phyloP scores from a whole-genome alignment of 37 sponge, comb jelly and placozoan species.

The Bolinopsis microptera region DNA sequence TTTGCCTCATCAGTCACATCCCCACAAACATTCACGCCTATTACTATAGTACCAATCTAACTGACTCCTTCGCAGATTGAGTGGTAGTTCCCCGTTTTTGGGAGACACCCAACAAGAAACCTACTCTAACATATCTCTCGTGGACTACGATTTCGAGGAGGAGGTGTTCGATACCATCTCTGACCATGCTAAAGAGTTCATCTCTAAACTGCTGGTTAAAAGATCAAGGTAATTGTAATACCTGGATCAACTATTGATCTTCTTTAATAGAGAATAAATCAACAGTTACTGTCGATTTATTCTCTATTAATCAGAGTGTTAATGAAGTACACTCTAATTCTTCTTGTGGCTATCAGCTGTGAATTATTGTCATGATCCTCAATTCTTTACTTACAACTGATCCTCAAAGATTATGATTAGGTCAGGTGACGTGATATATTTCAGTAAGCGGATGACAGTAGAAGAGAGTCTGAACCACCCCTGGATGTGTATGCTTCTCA shows the following conservation, averaged over 20 bases:
- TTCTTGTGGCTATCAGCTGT: too few relatives aligned
- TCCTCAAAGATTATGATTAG: too few relatives aligned
- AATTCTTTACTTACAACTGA: too few relatives aligned
- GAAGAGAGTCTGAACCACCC: constrained; percentile 32
- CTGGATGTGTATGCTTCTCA: not conserved
- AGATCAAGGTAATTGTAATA: constrained; percentile 73
- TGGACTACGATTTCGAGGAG: constrained; percentile 90
- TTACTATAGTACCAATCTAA: too few relatives aligned
- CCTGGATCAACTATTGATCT: not conserved
- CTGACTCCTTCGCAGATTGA: constrained; percentile 75
- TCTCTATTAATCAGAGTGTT: too few relatives aligned
- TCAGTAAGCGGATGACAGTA: constrained; percentile 11
- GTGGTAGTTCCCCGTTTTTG: constrained; percentile 93
- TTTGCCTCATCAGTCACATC: too few relatives aligned
- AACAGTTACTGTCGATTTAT: too few relatives aligned
- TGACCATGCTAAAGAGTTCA: constrained; percentile 83
- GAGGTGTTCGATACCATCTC: constrained; percentile 80
- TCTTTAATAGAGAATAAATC: too few relatives aligned
- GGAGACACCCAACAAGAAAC: constrained; percentile 88
- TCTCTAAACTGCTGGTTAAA: constrained; percentile 73
- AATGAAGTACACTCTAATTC: too few relatives aligned
- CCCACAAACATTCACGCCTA: too few relatives aligned
- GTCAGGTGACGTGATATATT: too few relatives aligned
- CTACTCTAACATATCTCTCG: constrained; percentile 79
- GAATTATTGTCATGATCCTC: too few relatives aligned